Conservation (phyloP, 2,113 vertebrate species). For the Stomatorhinus ivindoensis region DNA sequence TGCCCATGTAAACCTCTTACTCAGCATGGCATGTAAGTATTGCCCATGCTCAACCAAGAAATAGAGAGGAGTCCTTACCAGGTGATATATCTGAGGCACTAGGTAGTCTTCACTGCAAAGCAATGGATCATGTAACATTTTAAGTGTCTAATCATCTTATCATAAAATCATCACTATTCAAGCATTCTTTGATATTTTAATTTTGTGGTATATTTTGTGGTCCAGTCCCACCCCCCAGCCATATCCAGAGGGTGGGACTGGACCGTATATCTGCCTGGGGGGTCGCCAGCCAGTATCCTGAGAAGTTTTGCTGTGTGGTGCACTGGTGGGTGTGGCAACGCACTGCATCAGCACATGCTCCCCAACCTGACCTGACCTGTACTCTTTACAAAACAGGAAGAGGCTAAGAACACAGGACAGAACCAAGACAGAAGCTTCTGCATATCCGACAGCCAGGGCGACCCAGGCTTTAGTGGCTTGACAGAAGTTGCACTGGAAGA, state of each 20-base stretch:
- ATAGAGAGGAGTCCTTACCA: background rate
- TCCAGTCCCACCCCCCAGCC: too few species aligned
- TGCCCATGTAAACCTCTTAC: too few species aligned
- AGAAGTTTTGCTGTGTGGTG: too few species aligned
- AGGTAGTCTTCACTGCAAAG: background rate
- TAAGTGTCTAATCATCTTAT: background rate
- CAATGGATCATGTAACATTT: background rate
- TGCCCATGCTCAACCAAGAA: background rate
- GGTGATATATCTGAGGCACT: background rate
- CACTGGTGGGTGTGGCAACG: too few species aligned
- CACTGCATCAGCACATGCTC: too few species aligned
- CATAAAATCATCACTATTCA: background rate
- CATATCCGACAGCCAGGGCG: slow-evolving; percentile 30
- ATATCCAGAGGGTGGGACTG: too few species aligned
- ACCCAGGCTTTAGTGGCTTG: background rate
- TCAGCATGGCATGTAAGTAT: background rate
- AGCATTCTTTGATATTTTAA: background rate
- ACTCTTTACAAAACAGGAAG: slow-evolving; percentile 28
- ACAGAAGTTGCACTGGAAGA: background rate
- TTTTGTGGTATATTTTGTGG: background rate
- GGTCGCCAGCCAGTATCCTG: too few species aligned
- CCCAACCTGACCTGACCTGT: background rate
- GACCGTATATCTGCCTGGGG: too few species aligned
- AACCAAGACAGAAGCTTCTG: slow-evolving; percentile 30
- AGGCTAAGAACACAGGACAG: slow-evolving; percentile 30